Evolutionary conservation across 2,888 invertebrate species (phyloP), one percentile per base, ranked within the genome.

Genomic region (Tenodera sinensis): DNA sequence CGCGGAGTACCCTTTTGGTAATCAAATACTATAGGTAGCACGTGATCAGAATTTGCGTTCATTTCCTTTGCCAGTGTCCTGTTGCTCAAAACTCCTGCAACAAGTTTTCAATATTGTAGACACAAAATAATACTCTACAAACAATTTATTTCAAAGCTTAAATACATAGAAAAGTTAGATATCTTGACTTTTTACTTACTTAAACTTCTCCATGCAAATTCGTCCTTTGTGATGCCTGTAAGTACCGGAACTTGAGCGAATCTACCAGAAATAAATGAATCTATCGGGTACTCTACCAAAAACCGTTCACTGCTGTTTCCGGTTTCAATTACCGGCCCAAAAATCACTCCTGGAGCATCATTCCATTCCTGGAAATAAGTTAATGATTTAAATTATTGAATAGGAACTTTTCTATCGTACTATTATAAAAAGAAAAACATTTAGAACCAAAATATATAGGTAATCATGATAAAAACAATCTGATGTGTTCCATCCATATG

Each of bases 11-110:
- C 93, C 9, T 95, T 94, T 91, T 96, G 95, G 90, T 95, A 95
- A 1, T 94, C 91, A 91, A 96, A 96, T 7, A 95, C 94, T 42
- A 96, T 95, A 0, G 96, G 96, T 0, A 96, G 96, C 27, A 95
- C 91, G 83, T 93, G 93, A 3, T 95, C 94, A 93, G 96, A 97
- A 83, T 96, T 93, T 0, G 93, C 92, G 91, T 96, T 95, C 91
- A 96, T 93, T 71, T 94, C 93, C 28, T 94, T 92, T 1, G 94
- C 92, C 0, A 95, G 92, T 0, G 95, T 94, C 12, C 94, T 93
- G 92, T 96, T 95, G 12, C 93, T 92, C 2, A 95, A 91, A 8
- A 96, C 92, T 88, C 92, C 96, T 96, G 91, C 8, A 91, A 92
- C 81, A 71, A 8, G 25, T 20, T 71, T 6, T 71, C 54, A 71